Conservation (phyloP, 2,888 invertebrate genomes). For the Drosophila sordidula region DNA sequence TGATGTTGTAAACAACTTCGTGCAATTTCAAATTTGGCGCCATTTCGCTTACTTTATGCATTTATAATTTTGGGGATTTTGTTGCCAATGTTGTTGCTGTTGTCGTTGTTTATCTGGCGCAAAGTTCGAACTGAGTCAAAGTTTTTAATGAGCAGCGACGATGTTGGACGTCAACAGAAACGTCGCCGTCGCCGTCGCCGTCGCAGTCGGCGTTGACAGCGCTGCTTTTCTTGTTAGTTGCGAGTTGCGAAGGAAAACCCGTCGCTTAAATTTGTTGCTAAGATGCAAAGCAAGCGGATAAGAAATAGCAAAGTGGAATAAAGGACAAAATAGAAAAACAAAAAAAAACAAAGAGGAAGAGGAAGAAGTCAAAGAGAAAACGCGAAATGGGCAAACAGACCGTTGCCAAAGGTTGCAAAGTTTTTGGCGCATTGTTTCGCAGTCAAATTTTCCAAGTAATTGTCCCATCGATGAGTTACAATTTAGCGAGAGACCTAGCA, state of each 20-base stretch:
- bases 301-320: slow-evolving; percentile 23
- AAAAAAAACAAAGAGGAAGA: not conserved
- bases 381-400: not conserved
- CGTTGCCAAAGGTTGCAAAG: slow-evolving; percentile 17
- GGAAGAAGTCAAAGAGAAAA: slow-evolving; percentile 10
- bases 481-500: slow-evolving; percentile 1
- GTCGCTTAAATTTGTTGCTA: slow-evolving; percentile 55
- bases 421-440: slow-evolving; percentile 32
- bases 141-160: slow-evolving; percentile 76
- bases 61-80: slow-evolving; percentile 60
- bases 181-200: not conserved
- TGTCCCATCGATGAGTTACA: slow-evolving; percentile 25
- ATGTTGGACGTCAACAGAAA: slow-evolving; percentile 59
- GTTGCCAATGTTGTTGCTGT: slow-evolving; percentile 36
- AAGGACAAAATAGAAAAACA: slow-evolving; percentile 3
- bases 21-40: slow-evolving; percentile 38
- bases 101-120: slow-evolving; percentile 67
- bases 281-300: slow-evolving; percentile 50
- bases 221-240: slow-evolving; percentile 50
- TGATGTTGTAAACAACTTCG: slow-evolving; percentile 12
- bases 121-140: slow-evolving; percentile 74
- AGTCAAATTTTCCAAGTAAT: slow-evolving; percentile 32
- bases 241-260: slow-evolving; percentile 15
- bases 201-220: slow-evolving; percentile 2
- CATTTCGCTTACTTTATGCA: slow-evolving; percentile 66